Evolutionary conservation across 2,797 vertebrate species (phyloP).

Genomic region (Scolopax bukidnonensis): DNA sequence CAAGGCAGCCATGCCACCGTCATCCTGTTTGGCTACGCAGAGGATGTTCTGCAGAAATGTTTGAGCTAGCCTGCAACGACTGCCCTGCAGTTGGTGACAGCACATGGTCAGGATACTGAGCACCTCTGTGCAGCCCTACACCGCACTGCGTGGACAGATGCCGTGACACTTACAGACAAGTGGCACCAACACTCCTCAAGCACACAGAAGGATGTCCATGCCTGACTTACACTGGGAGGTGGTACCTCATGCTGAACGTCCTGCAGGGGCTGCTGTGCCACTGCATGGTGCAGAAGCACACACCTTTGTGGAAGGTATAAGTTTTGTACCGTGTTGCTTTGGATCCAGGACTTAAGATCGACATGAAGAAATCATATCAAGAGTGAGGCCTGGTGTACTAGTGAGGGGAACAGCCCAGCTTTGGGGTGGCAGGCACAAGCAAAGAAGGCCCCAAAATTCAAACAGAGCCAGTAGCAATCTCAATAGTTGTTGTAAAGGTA

Average conservation of each 20-base stretch:
- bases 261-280: neutral
- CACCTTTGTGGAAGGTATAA: neutral
- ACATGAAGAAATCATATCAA: neutral
- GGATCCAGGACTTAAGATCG: neutral
- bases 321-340: neutral
- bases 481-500: neutral
- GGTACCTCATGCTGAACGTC: neutral
- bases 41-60: neutral
- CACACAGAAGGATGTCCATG: neutral
- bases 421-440: neutral
- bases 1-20: neutral
- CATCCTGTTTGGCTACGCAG: neutral
- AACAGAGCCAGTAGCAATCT: neutral
- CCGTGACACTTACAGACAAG: neutral
- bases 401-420: neutral
- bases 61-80: neutral
- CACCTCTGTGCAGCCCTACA: neutral
- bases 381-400: neutral
- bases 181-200: neutral
- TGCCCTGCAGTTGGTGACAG: neutral
- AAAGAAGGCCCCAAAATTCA: neutral
- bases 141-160: rapidly evolving
- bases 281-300: rapidly evolving
- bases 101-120: rapidly evolving
- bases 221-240: neutral